phyloP scores from a whole-genome alignment of 2,888 invertebrate genomes.

The Sinopyrophorus schimmeli region DNA sequence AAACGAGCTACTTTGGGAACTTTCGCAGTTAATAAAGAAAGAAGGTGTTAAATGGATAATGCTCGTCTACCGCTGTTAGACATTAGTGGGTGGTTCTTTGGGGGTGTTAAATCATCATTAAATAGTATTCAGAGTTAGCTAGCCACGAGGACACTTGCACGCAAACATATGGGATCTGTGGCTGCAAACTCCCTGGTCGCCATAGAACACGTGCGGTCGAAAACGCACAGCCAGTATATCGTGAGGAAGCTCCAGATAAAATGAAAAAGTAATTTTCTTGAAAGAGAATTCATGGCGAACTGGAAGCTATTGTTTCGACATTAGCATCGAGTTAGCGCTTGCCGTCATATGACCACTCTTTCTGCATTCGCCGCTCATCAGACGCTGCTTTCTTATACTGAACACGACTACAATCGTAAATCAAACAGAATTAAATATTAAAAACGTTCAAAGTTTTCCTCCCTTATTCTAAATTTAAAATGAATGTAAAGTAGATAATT shows the following conservation, averaged over 20 bases:
- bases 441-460: constrained; percentile 55
- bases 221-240: constrained; percentile 35
- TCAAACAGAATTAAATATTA: constrained; percentile 59
- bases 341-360: constrained; percentile 47
- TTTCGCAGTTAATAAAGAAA: too few relatives aligned
- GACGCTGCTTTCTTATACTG: constrained; percentile 41
- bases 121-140: constrained; percentile 34
- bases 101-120: constrained; percentile 36
- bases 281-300: constrained; percentile 55
- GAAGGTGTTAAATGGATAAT: too few relatives aligned
- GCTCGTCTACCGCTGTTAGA: too few relatives aligned
- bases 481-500: constrained; percentile 59
- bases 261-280: constrained; percentile 57
- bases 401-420: constrained; percentile 56
- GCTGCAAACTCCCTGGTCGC: constrained; percentile 28
- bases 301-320: constrained; percentile 53
- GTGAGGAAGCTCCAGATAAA: constrained; percentile 46
- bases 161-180: constrained; percentile 37
- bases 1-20: too few relatives aligned
- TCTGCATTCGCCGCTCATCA: constrained; percentile 39
- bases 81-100: too few relatives aligned
- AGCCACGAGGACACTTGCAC: constrained; percentile 34
- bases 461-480: constrained; percentile 56
- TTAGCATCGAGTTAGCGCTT: constrained; percentile 55
- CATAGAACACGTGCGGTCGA: constrained; percentile 26